Percentiles rank a stretch among this genome's conserved stretches.
Evolutionary conservation across 1,140 invertebrate species (phyloP).

Genomic region (Dufourea novaeangliae): DNA sequence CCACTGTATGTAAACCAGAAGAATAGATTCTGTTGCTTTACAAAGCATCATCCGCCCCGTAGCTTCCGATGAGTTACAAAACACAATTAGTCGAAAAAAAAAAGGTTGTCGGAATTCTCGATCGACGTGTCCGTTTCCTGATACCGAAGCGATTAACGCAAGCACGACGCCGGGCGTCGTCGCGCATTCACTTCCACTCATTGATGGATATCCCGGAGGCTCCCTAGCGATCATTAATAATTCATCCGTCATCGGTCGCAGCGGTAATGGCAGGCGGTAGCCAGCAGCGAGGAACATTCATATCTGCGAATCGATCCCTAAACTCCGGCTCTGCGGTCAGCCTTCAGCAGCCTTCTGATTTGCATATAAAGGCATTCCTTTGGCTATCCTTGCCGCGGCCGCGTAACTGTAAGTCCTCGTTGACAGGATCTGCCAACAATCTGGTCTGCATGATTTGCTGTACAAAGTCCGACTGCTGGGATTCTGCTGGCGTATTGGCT

Average conservation of each 20-base stretch:
- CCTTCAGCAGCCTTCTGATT: constrained; percentile 72
- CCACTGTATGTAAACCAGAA: no score
- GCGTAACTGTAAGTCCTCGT: constrained; percentile 80
- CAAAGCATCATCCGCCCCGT: not conserved
- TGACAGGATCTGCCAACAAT: constrained; percentile 81
- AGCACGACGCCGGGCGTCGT: constrained; percentile 42
- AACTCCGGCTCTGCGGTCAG: constrained; percentile 56
- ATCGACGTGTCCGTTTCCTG: constrained; percentile 44
- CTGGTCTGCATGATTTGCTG: constrained; percentile 78
- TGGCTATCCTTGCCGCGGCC: constrained; percentile 70
- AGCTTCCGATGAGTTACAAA: constrained; percentile 9
- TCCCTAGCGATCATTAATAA: constrained; percentile 76
- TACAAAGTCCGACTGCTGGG: constrained; percentile 2
- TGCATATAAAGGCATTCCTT: constrained; percentile 82
- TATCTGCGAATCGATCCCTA: constrained; percentile 76
- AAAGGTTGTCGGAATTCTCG: constrained; percentile 28
- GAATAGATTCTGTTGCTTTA: no score
- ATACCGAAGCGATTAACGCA: constrained; percentile 43
- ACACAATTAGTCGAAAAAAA: constrained; percentile 9
- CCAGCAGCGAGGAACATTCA: constrained; percentile 63
- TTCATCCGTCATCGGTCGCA: constrained; percentile 77
- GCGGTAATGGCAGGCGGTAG: constrained; percentile 61
- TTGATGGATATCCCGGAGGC: constrained; percentile 54
- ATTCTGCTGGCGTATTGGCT: constrained; percentile 24
- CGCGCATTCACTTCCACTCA: constrained; percentile 41